Evolutionary conservation across 2,113 vertebrate species (phyloP).

Genomic region (Anolis sagrei): DNA sequence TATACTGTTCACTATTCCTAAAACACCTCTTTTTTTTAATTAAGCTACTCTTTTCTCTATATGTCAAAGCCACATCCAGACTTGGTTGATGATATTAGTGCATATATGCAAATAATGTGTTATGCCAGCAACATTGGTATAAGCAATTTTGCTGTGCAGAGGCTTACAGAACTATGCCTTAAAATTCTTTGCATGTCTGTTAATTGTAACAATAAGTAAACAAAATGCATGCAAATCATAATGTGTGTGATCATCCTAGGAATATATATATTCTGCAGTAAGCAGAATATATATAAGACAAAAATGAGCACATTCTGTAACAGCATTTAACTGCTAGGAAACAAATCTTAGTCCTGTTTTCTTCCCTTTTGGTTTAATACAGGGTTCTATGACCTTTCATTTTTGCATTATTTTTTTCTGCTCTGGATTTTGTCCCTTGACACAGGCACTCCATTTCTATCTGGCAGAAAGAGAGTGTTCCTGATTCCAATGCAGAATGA

Average conservation of each 20-base stretch:
- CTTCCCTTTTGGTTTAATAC: not conserved
- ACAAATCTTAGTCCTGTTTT: not conserved
- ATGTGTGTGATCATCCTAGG: not conserved
- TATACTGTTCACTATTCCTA: not conserved
- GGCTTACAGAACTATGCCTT: not conserved
- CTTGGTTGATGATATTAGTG: not conserved
- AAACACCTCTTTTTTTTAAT: not conserved
- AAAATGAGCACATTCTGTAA: not conserved
- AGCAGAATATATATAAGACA: not conserved
- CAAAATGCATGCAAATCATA: not conserved
- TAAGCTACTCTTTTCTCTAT: too few relatives aligned
- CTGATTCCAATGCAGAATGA: not conserved
- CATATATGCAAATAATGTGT: not conserved
- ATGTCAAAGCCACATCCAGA: not conserved
- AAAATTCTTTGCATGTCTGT: not conserved
- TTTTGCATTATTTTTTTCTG: not conserved
- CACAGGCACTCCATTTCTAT: not conserved
- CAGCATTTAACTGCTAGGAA: not conserved
- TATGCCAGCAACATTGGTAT: not conserved
- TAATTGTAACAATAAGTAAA: not conserved
- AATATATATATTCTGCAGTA: not conserved
- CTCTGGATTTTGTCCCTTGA: constrained; percentile 3
- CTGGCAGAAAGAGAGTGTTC: not conserved
- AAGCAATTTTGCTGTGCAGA: not conserved
- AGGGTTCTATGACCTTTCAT: not conserved